phyloP scores from a whole-genome alignment of 2,888 invertebrate genomes.

The Serripes groenlandicus region DNA sequence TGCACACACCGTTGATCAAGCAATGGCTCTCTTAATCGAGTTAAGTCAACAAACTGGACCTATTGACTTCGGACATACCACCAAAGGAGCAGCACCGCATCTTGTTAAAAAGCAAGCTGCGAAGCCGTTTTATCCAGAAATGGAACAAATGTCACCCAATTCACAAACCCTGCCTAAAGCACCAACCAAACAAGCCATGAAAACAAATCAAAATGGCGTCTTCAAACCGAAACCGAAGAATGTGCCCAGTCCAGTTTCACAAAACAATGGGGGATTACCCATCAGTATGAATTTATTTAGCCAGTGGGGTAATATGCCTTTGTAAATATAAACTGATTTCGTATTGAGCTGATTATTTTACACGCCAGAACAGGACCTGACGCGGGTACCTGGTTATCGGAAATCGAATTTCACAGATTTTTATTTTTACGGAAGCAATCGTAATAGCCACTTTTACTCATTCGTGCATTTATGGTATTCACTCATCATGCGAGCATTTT shows the following conservation, averaged over 20 bases:
- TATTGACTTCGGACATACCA: neutral
- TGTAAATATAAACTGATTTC: too few relatives aligned
- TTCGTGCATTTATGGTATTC: too few relatives aligned
- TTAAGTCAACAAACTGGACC: neutral
- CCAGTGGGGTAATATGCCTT: constrained; percentile 7
- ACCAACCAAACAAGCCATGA: neutral
- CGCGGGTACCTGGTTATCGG: too few relatives aligned
- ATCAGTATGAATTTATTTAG: constrained; percentile 11
- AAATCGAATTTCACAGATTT: too few relatives aligned
- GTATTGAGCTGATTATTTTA: too few relatives aligned
- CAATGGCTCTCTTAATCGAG: neutral
- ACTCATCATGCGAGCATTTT: too few relatives aligned
- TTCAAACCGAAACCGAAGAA: neutral
- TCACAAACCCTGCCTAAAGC: neutral
- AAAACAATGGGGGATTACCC: constrained; percentile 10
- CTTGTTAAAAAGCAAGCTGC: too few relatives aligned
- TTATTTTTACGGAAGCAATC: too few relatives aligned
- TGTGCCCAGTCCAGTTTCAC: neutral
- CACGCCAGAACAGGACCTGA: too few relatives aligned
- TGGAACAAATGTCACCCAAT: too few relatives aligned
- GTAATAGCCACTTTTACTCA: too few relatives aligned
- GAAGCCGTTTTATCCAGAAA: neutral
- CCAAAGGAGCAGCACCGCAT: too few relatives aligned
- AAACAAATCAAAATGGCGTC: neutral
- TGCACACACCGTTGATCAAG: neutral